Evolutionary conservation across 2,888 invertebrate species (phyloP).

Genomic region (Tuta absoluta): DNA sequence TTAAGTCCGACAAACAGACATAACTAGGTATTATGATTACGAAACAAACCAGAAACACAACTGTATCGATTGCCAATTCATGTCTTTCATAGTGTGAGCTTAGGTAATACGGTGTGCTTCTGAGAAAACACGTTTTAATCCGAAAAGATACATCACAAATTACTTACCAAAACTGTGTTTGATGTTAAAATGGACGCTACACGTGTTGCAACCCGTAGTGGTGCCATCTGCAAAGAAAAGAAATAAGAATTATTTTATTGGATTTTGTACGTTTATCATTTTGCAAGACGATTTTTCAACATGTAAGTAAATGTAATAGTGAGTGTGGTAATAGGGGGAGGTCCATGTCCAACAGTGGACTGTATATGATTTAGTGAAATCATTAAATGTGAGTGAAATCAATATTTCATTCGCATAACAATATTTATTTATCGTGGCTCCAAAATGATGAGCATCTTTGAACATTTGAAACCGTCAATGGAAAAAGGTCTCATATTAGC

Average conservation of each 20-base stretch:
- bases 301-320: no score
- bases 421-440: no score
- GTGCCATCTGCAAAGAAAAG: slow-evolving; percentile 61
- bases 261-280: no score
- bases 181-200: slow-evolving; percentile 56
- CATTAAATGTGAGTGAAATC: no score
- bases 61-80: background rate
- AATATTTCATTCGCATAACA: no score
- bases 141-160: background rate
- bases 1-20: background rate
- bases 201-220: slow-evolving; percentile 52
- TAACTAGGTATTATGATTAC: background rate
- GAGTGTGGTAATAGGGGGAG: no score
- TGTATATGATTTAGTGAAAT: no score
- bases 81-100: background rate
- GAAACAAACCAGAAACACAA: background rate
- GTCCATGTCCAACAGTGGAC: no score
- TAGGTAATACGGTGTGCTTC: background rate
- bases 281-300: no score
- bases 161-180: slow-evolving; percentile 65
- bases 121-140: background rate
- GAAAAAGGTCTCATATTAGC: no score
- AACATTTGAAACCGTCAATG: no score
- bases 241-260: background rate
- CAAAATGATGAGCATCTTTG: no score